phyloP scores from a whole-genome alignment of 2,888 invertebrate species.

The Drosophila fungiperda region DNA sequence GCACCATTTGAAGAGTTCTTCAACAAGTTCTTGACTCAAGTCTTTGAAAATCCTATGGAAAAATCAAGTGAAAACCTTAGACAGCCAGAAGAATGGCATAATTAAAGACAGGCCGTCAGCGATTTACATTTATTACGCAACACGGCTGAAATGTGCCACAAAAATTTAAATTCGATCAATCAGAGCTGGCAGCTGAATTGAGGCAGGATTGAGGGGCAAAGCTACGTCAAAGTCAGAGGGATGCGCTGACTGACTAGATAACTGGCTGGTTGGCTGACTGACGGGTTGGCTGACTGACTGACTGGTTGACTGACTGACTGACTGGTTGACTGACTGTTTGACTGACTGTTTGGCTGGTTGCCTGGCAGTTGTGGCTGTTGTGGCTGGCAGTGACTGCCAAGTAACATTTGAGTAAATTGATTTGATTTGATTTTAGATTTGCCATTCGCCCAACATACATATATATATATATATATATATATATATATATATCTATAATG shows the following conservation, averaged over 20 bases:
- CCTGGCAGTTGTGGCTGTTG: conserved; percentile 14
- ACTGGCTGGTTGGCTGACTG: conserved; percentile 10
- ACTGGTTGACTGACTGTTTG: conserved; percentile 14
- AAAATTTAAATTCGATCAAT: conserved; percentile 79
- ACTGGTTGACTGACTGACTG: conserved; percentile 16
- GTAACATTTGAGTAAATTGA: conserved; percentile 77
- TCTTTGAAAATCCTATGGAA: background rate
- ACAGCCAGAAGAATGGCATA: conserved; percentile 40
- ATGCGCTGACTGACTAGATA: conserved; percentile 24
- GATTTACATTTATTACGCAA: conserved; percentile 56
- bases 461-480: conserved; percentile 55
- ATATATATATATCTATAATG: conserved; percentile 46
- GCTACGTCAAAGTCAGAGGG: conserved; percentile 54
- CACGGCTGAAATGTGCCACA: conserved; percentile 71
- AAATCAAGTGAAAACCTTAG: background rate
- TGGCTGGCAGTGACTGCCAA: conserved; percentile 61
- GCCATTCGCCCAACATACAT: conserved; percentile 66
- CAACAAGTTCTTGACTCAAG: background rate
- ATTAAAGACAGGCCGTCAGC: conserved; percentile 62
- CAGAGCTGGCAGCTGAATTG: conserved; percentile 50
- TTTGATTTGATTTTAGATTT: conserved; percentile 80
- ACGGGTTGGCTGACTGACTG: conserved; percentile 16
- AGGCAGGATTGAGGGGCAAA: conserved; percentile 5
- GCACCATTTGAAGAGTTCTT: background rate
- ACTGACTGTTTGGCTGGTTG: conserved; percentile 9